Percentiles rank a stretch among this genome's conserved stretches.
phyloP scores from a whole-genome alignment of 2,113 vertebrate species.

The Apeltes quadracus region DNA sequence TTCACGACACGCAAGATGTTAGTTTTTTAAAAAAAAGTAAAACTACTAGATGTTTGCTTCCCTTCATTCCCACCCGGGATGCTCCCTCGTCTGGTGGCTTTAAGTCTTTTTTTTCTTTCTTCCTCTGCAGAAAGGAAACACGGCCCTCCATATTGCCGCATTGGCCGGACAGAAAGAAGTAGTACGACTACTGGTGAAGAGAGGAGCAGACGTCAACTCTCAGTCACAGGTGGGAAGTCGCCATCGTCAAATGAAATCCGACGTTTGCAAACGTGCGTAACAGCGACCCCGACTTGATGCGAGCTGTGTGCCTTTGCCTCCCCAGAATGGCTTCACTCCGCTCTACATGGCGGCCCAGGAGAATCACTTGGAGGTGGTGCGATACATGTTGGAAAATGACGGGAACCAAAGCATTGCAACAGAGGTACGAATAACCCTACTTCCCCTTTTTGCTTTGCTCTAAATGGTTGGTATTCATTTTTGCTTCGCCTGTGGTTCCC shows the following conservation, averaged over 20 bases:
- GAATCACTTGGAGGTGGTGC: conserved; percentile 95
- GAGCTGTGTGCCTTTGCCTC: conserved; percentile 6
- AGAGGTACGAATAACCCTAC: conserved; percentile 81
- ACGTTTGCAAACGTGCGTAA: background rate
- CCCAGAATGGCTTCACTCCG: conserved; percentile 97
- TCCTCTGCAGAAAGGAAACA: conserved; percentile 92
- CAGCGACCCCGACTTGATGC: background rate
- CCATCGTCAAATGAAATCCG: background rate
- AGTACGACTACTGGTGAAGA: conserved; percentile 90
- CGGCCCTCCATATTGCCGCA: conserved; percentile 95
- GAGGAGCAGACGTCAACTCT: conserved; percentile 92
- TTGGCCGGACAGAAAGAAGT: conserved; percentile 94
- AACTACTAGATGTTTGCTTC: background rate
- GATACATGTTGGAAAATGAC: conserved; percentile 94
- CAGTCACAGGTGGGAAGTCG: conserved; percentile 90
- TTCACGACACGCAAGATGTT: conserved; percentile 5
- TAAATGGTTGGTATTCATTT: background rate
- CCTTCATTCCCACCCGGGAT: background rate
- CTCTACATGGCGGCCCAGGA: conserved; percentile 99
- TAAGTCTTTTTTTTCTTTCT: background rate
- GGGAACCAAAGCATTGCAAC: conserved; percentile 98
- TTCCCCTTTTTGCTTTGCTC: background rate
- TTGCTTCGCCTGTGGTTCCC: background rate
- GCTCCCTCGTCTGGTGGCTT: background rate
- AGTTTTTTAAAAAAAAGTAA: background rate